Base-by-base conservation (phyloP, 2,797 vertebrate species). In the Strix occidentalis region DNA sequence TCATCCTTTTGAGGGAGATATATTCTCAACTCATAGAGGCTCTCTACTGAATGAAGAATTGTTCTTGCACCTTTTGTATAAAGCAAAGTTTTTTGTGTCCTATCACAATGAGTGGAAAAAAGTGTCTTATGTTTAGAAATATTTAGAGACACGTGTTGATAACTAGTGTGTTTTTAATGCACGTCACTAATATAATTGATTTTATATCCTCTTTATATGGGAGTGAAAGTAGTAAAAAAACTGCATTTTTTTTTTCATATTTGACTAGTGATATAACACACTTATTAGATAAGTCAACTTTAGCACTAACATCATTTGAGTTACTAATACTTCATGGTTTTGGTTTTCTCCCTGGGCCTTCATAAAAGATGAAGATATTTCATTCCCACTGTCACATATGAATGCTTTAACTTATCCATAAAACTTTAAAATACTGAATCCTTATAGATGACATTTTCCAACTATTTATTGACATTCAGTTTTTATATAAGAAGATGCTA, bases 81-180 rank as follows among this genome's bases (percentile, higher is more conserved):
- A 79, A 65, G 7, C 7, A 16, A 51, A 58, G 5, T 12, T 24
- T 63, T 58, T 64, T 89, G 3, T 17, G 29, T 41, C 16, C 23
- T 45, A 11, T 24, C 12, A 58, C 4, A 66, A 39, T 29, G 16
- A 69, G 39, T 28, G 19, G 14, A 15, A 51, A 71, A 39, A 37
- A 8, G 2, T 23, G 8, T 35, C 2, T 19, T n/a, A 15, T 19
- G 6, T 64, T 60, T 51, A 26, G 26, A 60, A 68, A 64, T 33
- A 24, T 2, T 24, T 1, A 56, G 7, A 33, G 5, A 24, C 1
- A 24, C 1, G 1, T 37, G 9, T 35, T 26, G 10, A 43, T 54
- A 74, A 66, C 17, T 68, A 51, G 3, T 35, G 10, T 58, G 6
- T 31, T 53, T 65, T 65, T 43, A 80, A 65, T 37, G 9, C 9